Conservation (phyloP, 2,888 invertebrate species). For the Drosophila tanythrix region DNA sequence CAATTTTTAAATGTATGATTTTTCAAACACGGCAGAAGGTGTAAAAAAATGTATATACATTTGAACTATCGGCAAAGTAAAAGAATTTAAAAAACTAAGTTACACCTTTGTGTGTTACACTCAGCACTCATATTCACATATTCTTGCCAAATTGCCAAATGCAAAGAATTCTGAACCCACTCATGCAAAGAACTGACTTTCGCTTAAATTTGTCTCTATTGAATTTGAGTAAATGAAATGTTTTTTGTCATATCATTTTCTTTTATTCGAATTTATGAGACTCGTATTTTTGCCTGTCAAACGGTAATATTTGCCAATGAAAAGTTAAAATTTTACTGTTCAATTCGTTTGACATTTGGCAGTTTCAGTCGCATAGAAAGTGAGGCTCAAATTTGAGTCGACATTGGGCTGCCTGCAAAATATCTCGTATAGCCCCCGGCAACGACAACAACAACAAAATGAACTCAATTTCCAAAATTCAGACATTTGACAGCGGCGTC, state of each 20-base stretch:
- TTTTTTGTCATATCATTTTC: not conserved
- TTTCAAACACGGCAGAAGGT: not conserved
- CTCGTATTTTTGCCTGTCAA: constrained; percentile 19
- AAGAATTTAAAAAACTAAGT: too few relatives aligned
- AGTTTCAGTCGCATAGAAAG: constrained; percentile 75
- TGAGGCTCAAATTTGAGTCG: constrained; percentile 56
- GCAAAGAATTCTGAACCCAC: not conserved
- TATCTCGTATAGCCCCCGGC: constrained; percentile 35
- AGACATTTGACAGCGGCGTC: constrained; percentile 70
- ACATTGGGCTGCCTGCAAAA: constrained; percentile 37
- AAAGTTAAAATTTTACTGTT: constrained; percentile 78
- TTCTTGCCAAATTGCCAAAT: not conserved
- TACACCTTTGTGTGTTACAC: too few relatives aligned
- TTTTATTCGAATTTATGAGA: constrained; percentile 7
- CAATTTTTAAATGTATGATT: not conserved
- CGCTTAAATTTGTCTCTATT: not conserved
- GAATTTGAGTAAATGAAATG: not conserved
- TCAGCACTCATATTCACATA: not conserved
- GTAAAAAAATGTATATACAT: not conserved
- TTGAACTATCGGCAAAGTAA: not conserved
- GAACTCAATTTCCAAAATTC: constrained; percentile 49
- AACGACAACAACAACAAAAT: constrained; percentile 2
- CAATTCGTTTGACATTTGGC: constrained; percentile 80
- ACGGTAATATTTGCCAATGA: constrained; percentile 47
- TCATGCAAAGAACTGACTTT: not conserved